Evolutionary conservation across 2,113 vertebrate genomes (phyloP).

Genomic region (Cyanoramphus novaezelandiae): DNA sequence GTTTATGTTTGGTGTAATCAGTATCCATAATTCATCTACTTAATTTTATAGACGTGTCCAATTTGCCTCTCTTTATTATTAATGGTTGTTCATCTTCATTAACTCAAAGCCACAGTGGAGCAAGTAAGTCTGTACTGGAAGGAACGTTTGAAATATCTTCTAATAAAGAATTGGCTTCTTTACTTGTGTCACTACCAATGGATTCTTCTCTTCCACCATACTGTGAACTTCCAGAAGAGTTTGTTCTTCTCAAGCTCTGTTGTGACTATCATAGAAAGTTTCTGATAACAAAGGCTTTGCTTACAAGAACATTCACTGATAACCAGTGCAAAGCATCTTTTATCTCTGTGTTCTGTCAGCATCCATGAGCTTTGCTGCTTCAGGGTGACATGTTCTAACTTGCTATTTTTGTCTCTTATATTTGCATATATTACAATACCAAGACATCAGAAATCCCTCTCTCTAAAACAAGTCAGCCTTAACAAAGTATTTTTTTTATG

Average conservation of each 20-base stretch:
- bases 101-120: not conserved
- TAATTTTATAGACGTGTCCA: not conserved
- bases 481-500: not conserved
- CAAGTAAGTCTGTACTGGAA: not conserved
- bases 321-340: not conserved
- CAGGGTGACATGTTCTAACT: not conserved
- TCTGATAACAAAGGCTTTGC: not conserved
- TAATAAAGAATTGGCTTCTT: slow-evolving; percentile 66
- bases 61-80: not conserved
- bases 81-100: not conserved
- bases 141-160: slow-evolving; percentile 17
- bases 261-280: not conserved
- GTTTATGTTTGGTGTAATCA: not conserved
- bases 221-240: not conserved
- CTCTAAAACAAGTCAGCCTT: not conserved
- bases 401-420: not conserved
- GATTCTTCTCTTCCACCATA: not conserved
- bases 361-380: not conserved
- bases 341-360: not conserved
- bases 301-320: not conserved
- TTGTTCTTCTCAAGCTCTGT: not conserved
- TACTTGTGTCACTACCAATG: not conserved
- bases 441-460: not conserved
- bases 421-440: not conserved
- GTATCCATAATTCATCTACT: not conserved